Conservation (phyloP, 2,113 vertebrate species). For the Ageneiosus marmoratus region DNA sequence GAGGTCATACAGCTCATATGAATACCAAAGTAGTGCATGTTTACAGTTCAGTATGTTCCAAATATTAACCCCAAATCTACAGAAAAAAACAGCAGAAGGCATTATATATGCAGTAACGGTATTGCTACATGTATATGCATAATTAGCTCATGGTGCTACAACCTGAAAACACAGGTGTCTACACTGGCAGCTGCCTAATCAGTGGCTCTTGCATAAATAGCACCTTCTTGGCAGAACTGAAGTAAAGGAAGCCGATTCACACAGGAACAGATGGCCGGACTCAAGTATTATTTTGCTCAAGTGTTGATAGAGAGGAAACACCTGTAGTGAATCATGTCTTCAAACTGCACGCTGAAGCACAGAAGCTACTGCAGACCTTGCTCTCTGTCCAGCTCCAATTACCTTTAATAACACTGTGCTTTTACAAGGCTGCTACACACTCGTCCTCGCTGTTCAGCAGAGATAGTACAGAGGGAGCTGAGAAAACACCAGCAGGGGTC, state of each 20-base stretch:
- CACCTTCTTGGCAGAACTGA: slow-evolving; percentile 4
- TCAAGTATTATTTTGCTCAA: slow-evolving; percentile 62
- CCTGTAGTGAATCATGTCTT: slow-evolving; percentile 59
- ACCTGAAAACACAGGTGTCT: slow-evolving; percentile 42
- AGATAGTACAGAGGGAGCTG: neutral
- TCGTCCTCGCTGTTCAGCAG: neutral
- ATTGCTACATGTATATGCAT: neutral
- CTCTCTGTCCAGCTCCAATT: slow-evolving; percentile 10
- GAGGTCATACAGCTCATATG: neutral
- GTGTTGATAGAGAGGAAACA: slow-evolving; percentile 67
- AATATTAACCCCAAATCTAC: neutral
- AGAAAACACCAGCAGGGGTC: neutral
- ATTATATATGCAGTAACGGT: neutral
- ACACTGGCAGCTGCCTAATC: slow-evolving; percentile 36
- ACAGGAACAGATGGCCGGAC: slow-evolving; percentile 56
- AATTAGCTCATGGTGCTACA: slow-evolving; percentile 23
- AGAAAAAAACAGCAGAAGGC: neutral
- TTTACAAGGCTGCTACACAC: slow-evolving; percentile 4
- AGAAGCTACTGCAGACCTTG: slow-evolving; percentile 1
- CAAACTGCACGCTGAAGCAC: slow-evolving; percentile 16
- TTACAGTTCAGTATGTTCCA: neutral
- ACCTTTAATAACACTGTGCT: slow-evolving; percentile 2
- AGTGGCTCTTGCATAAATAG: slow-evolving; percentile 48
- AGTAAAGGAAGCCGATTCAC: slow-evolving; percentile 42
- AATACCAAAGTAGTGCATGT: neutral